phyloP scores from a whole-genome alignment of 2,797 vertebrate genomes.

The Schizopygopsis pylzovi region DNA sequence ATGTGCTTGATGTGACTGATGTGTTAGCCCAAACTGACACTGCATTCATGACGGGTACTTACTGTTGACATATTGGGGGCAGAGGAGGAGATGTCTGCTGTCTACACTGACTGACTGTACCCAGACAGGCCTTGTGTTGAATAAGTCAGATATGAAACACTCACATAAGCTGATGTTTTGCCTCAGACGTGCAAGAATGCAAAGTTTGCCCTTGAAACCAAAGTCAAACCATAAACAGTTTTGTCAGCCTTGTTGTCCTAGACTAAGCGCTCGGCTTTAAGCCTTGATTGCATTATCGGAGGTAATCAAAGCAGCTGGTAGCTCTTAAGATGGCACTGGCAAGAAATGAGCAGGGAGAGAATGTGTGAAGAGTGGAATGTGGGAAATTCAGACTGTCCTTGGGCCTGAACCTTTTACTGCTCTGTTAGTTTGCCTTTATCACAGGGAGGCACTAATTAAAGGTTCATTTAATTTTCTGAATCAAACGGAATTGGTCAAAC shows the following conservation, averaged over 20 bases:
- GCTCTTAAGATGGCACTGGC: neutral
- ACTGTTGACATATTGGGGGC: conserved; percentile 54
- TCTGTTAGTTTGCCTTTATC: neutral
- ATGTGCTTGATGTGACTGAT: conserved; percentile 47
- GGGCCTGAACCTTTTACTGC: neutral
- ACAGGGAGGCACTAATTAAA: conserved; percentile 2
- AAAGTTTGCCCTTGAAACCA: conserved; percentile 5
- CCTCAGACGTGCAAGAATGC: conserved; percentile 9
- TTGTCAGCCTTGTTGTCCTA: neutral
- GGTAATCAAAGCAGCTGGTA: conserved; percentile 6
- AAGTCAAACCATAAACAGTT: conserved; percentile 6
- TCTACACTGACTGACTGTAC: neutral
- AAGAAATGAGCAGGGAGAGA: neutral
- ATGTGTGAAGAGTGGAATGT: neutral
- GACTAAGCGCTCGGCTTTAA: neutral
- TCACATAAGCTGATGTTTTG: conserved; percentile 9
- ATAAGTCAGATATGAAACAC: conserved; percentile 27
- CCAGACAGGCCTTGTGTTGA: conserved; percentile 10
- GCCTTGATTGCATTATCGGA: conserved; percentile 18
- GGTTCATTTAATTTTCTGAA: conserved; percentile 26
- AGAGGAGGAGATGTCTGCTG: conserved; percentile 31
- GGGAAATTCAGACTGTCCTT: neutral
- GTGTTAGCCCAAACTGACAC: conserved; percentile 47
- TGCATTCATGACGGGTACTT: conserved; percentile 46
- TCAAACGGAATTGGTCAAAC: conserved; percentile 25